Evolutionary conservation across 2,113 vertebrate species (phyloP).

Genomic region (Xenopus borealis): DNA sequence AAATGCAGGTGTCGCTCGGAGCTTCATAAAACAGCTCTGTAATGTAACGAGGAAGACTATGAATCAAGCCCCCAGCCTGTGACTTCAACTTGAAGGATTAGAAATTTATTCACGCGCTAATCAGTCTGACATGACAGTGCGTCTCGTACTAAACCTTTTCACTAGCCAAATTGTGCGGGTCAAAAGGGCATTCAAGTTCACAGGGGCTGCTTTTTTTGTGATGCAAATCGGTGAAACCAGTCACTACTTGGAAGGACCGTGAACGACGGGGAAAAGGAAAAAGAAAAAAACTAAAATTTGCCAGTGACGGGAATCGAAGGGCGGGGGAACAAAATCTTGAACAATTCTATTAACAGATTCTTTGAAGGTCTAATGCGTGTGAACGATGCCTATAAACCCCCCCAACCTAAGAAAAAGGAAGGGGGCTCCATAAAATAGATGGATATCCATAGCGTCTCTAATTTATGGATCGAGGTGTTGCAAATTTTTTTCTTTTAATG

Average conservation of each 20-base stretch:
- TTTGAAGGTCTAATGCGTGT: background rate
- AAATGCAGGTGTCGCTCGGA: conserved; percentile 15
- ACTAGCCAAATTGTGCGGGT: conserved; percentile 75
- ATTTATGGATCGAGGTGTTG: conserved; percentile 17
- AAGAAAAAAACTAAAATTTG: background rate
- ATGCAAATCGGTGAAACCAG: conserved; percentile 73
- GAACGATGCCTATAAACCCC: background rate
- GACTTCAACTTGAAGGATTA: conserved; percentile 47
- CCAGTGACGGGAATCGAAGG: conserved; percentile 1
- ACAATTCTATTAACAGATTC: background rate
- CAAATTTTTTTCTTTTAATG: background rate
- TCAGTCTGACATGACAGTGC: conserved; percentile 68
- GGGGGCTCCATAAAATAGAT: background rate
- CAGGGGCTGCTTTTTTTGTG: conserved; percentile 73
- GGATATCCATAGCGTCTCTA: background rate
- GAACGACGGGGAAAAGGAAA: background rate
- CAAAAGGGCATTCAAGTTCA: conserved; percentile 81
- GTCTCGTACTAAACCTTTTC: conserved; percentile 73
- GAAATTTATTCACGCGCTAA: conserved; percentile 66
- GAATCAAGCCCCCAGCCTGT: background rate
- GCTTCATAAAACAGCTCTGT: conserved; percentile 15
- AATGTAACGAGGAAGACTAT: conserved; percentile 43
- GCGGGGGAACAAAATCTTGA: background rate
- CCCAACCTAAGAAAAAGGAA: background rate
- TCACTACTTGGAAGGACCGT: conserved; percentile 30